Base-by-base conservation (phyloP, 2,113 vertebrate genomes). In the Eurypyga helias region DNA sequence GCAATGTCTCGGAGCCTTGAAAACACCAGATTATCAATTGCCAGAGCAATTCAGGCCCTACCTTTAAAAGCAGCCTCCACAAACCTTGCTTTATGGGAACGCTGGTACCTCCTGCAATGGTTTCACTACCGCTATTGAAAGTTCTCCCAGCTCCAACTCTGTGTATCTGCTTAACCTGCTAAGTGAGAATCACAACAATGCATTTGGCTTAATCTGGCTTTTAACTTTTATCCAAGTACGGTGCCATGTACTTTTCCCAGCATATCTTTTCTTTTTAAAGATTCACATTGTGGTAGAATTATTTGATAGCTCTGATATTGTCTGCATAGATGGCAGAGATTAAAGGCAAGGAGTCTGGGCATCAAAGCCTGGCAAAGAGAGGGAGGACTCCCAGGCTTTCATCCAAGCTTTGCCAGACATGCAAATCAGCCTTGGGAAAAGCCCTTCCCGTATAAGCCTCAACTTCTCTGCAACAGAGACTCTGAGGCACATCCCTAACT, bases 291-390 rank as follows among this genome's bases (percentile, higher is more conserved):
- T n/a, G 51, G 57, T 46, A 29, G 51, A 79, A 78, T 41, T 73
- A 78, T 81, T 92, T 85, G 73, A 76, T 72, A 87, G 69, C 28
- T 84, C 65, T 78, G n/a, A 60, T 79, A 54, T 13, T 84, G 65
- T 72, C 89, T 76, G 72, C 54, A 65, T 57, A 57, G 73, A 79
- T 69, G 73, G 38, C 52, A 67, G 60, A 64, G 82, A 93, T 94
- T 91, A 91, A 75, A 92, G 72, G 61, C 52, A 72, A 78, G 45
- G 69, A 96, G 36, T 69, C 57, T 52, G 58, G 69, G 80, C 86
- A 92, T 94, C 90, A 92, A 95, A 96, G 89, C 83, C 52, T 92
- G 72, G 90, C 76, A 84, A 45, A 60, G 45, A 71, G 43, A 66
- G 34, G 1, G 1, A 66, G 65, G 57, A 51, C 70, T 89, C 69